A percentile compares a stretch with the other conserved stretches of the same genome.
phyloP scores from a whole-genome alignment of 2,797 vertebrate genomes.

The Chelonia mydas region DNA sequence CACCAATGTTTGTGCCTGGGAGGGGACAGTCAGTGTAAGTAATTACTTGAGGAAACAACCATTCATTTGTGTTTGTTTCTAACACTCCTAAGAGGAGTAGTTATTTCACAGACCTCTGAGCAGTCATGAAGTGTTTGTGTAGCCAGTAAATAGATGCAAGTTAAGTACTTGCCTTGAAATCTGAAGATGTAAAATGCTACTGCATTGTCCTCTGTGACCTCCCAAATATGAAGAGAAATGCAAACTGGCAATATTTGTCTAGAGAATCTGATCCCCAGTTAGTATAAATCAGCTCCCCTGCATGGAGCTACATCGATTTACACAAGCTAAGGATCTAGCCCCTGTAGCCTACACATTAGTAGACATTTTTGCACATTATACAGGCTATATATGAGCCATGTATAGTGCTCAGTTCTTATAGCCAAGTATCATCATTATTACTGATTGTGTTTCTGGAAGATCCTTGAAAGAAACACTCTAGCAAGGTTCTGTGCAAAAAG shows the following conservation, averaged over 20 bases:
- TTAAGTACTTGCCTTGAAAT: constrained; percentile 57
- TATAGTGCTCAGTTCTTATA: background rate
- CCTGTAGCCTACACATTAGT: background rate
- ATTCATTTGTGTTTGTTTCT: constrained; percentile 64
- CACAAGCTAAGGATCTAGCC: background rate
- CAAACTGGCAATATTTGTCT: background rate
- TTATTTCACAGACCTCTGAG: background rate
- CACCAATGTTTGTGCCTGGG: constrained; percentile 45
- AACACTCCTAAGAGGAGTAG: constrained; percentile 17
- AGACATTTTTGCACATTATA: background rate
- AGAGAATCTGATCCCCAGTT: background rate
- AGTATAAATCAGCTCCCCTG: background rate
- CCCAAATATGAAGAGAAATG: background rate
- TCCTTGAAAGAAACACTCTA: background rate
- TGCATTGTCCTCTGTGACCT: constrained; percentile 14
- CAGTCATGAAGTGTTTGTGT: constrained; percentile 19
- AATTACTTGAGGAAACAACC: constrained; percentile 66
- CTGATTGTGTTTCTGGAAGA: background rate
- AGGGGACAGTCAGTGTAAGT: constrained; percentile 48
- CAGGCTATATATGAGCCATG: background rate
- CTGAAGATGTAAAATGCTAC: background rate
- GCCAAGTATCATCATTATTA: background rate
- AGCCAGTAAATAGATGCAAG: constrained; percentile 51
- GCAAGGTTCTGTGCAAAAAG: background rate
- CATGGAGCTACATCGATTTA: fast-evolving